Base-by-base conservation (phyloP, 2,888 invertebrate genomes). In the Napeogenes inachia region DNA sequence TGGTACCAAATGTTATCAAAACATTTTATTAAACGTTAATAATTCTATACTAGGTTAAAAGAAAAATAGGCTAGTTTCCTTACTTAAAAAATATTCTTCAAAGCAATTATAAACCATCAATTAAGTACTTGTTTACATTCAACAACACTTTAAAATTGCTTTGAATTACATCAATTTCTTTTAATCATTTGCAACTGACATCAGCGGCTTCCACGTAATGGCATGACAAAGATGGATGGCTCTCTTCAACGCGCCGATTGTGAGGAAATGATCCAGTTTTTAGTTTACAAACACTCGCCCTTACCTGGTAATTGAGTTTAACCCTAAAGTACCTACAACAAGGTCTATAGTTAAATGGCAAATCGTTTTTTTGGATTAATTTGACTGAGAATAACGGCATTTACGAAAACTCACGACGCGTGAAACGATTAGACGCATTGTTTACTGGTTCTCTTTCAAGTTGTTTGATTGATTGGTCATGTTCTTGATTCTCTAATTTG, bases 181-280 rank as follows among this genome's bases (percentile, higher is more conserved):
- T 65, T 62, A 65, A 67, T 67, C 60, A 61, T 67, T 65, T 60
- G 64, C 67, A 65, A 62, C 64, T 54, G 67, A 64, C 64, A 47
- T 53, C 47, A 59, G 61, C 50, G 50, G 50, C 61, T 56, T 60
- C 61, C 61, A 59, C 60, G 61, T 60, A 64, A 62, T 60, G 67
- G 13, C 59, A 35, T 67, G 82, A 79, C 80, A 72, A 68, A 77
- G 80, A 80, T 74, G 75, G 80, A 84, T 83, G 77, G 74, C 74
- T 73, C 71, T 76, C 73, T 76, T 79, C 79, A 81, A 73, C 78
- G 70, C 75, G 70, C 80, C 78, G 75, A 79, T 78, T 79, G 82
- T 82, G 75, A 77, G 76, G 73, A 82, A 80, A 78, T 79, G 80
- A 82, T 78, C 79, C 78, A 78, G 76, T 79, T 70, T 61, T 65